Evolutionary conservation across 37 sponge, comb jelly and placozoan species (phyloP).

Genomic region (Beroe forskalii): DNA sequence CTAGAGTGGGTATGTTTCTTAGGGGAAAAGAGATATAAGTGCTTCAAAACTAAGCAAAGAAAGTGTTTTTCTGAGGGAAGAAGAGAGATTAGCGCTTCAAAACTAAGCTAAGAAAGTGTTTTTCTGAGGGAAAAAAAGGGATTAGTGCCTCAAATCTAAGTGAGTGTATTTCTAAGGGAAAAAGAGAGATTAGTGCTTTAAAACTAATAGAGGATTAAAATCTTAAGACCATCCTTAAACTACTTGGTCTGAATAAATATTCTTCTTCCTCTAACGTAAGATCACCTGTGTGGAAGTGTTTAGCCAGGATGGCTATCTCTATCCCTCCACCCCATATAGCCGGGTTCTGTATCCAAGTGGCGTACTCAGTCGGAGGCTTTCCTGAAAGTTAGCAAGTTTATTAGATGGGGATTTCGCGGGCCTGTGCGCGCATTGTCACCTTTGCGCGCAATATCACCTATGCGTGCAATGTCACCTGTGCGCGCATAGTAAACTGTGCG

Average conservation of each 20-base stretch:
- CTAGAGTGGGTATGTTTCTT: neutral
- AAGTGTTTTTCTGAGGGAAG: neutral
- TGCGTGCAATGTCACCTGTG: too few species aligned
- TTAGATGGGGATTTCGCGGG: too few species aligned
- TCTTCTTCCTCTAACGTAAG: too few species aligned
- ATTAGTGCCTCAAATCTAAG: neutral
- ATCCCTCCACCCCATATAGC: slow-evolving; percentile 64
- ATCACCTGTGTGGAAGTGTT: slow-evolving; percentile 54
- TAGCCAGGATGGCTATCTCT: slow-evolving; percentile 32
- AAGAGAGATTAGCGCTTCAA: neutral
- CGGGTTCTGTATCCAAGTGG: slow-evolving; percentile 39
- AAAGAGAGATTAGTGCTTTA: neutral
- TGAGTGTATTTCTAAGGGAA: neutral
- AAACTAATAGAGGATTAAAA: too few species aligned
- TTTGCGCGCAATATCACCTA: too few species aligned
- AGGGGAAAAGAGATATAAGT: neutral
- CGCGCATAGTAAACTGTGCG: too few species aligned
- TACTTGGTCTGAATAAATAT: too few species aligned
- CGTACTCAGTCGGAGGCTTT: neutral
- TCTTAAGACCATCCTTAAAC: too few species aligned
- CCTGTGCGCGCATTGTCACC: too few species aligned
- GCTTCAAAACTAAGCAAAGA: neutral
- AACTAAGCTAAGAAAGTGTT: neutral
- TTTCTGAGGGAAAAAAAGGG: neutral
- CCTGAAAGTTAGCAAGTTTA: too few species aligned